Base-by-base conservation (phyloP, 1,140 invertebrate species). In the Parasteatoda tepidariorum region DNA sequence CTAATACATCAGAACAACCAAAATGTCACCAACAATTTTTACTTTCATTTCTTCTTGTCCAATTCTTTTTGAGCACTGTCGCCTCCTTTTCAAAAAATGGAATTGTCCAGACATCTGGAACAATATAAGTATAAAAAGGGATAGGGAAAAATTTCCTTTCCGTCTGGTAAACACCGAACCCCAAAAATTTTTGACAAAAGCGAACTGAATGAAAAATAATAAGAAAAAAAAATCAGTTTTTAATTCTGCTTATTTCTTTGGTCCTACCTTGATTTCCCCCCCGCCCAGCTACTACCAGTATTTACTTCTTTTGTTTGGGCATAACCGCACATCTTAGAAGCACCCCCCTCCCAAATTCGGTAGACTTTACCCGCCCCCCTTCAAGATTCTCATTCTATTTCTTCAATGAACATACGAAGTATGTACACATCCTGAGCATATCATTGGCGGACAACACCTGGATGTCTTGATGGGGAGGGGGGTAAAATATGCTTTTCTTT, bases 161-260 rank as follows among this genome's bases (percentile, higher is more conserved):
- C 9, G 38, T 4, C 18, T 28, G 66, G 9, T 41, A 70, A 24
- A 48, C 34, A 64, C 28, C 31, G 64, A 28, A n/a, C 31, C 31
- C 18, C 22, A 76, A 48, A 76, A 57, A 64, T 76, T 66, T 57
- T 41, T 61, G 41, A 79, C 75, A 79, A 2, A 68, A 18, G 38
- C 9, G 38, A 48, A 48, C 9, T 13, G 18, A 1, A 1, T 0
- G 9, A 9, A 1, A 48, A 48, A 4, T 18, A 1, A 48, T 9
- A 18, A 4, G 38, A 4, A 48, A 48, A 48, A 48, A 48, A 48
- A 48, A 13, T 48, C 33, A 55, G 62, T 75, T 75, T 75, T 75
- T 75, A 75, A 75, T 75, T 75, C 73, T 75, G 34, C 59, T 26
- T 28, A n/a, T n/a, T n/a, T n/a, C n/a, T n/a, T n/a, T n/a, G n/a